A percentile compares a stretch with the other conserved stretches of the same genome.
phyloP scores from a whole-genome alignment of 2,797 vertebrate genomes.

The Hybognathus amarus region DNA sequence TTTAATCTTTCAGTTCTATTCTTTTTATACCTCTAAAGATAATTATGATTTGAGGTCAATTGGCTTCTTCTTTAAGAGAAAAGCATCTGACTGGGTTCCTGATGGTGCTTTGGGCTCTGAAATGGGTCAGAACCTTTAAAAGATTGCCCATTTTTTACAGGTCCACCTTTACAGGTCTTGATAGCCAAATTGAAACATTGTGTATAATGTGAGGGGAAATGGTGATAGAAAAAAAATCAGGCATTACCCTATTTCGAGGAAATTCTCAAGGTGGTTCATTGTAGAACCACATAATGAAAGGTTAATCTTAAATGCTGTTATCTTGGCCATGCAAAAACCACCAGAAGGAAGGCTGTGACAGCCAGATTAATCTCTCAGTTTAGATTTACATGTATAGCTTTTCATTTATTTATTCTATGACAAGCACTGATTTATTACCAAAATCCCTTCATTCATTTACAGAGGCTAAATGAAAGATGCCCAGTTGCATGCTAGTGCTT shows the following conservation, averaged over 20 bases:
- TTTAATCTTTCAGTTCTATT: background rate
- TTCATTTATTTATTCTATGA: slow-evolving; percentile 13
- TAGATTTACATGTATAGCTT: slow-evolving; percentile 24
- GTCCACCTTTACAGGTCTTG: background rate
- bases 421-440: slow-evolving; percentile 22
- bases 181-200: background rate
- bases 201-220: background rate
- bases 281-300: background rate
- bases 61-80: background rate
- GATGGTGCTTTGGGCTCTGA: background rate
- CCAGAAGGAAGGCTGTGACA: slow-evolving; percentile 23
- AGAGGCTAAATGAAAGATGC: slow-evolving; percentile 7
- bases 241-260: background rate
- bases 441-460: slow-evolving; percentile 20
- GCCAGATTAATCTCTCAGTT: slow-evolving; percentile 34
- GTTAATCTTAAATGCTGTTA: slow-evolving; percentile 10
- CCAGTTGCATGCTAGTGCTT: background rate
- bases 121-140: slow-evolving; percentile 4
- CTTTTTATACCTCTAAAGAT: background rate
- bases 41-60: background rate
- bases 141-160: slow-evolving; percentile 2
- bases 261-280: background rate
- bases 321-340: background rate
- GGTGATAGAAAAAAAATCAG: background rate
- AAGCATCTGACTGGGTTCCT: background rate